phyloP scores from a whole-genome alignment of 92 coral and sea anemone genomes.

The Desmophyllum pertusum region DNA sequence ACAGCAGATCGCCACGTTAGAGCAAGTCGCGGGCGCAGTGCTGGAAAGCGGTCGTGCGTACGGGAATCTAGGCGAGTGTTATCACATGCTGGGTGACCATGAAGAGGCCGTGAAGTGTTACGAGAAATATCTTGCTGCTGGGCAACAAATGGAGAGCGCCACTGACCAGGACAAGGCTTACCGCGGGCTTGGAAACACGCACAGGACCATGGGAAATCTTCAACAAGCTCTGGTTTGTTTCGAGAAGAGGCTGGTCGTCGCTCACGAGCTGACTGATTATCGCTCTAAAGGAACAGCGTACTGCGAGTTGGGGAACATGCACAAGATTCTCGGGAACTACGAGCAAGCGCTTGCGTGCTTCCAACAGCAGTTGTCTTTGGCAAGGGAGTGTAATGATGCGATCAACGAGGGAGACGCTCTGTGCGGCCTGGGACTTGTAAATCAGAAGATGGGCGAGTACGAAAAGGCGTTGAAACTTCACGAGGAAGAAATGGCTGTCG shows the following conservation, averaged over 20 bases:
- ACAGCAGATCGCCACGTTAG: conserved; percentile 82
- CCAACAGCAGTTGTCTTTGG: conserved; percentile 81
- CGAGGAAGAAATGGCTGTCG: conserved; percentile 86
- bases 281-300: conserved; percentile 91
- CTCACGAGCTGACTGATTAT: conserved; percentile 91
- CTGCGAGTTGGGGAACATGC: conserved; percentile 96
- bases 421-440: conserved; percentile 91
- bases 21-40: conserved; percentile 70
- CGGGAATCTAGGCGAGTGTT: conserved; percentile 94
- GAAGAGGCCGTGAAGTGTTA: conserved; percentile 78
- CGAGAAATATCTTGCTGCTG: conserved; percentile 87
- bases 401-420: conserved; percentile 83
- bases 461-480: conserved; percentile 86
- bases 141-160: conserved; percentile 80
- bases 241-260: conserved; percentile 93
- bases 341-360: conserved; percentile 93
- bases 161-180: conserved; percentile 99
- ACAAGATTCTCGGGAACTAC: conserved; percentile 90
- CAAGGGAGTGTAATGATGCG: conserved; percentile 73
- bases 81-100: conserved; percentile 76
- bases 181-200: conserved; percentile 95
- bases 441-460: conserved; percentile 93
- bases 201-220: conserved; percentile 87
- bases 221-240: conserved; percentile 98
- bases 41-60: conserved; percentile 95